A percentile compares a stretch with the other conserved stretches of the same genome.
Evolutionary conservation across 2,888 invertebrate genomes (phyloP).

Genomic region (Zhuqinia jingwanae): DNA sequence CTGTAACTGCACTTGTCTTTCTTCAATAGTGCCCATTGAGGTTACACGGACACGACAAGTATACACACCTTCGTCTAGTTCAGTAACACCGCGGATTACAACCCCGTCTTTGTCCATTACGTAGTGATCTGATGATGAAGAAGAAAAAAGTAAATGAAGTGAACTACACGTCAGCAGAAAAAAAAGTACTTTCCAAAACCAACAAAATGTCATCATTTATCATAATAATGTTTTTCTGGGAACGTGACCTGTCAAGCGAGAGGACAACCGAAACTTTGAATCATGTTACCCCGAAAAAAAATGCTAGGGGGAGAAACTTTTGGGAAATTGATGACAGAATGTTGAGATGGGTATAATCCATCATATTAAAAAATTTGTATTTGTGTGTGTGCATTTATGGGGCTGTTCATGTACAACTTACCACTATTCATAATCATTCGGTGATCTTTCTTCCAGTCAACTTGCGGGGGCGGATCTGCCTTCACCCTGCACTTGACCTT

Average conservation of each 20-base stretch:
- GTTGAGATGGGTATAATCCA: too few species aligned
- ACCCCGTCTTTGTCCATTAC: conserved; percentile 89
- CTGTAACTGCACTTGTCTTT: conserved; percentile 87
- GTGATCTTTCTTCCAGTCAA: conserved; percentile 92
- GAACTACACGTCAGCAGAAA: too few species aligned
- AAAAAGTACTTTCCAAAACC: neutral
- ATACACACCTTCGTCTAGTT: conserved; percentile 92
- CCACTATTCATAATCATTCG: conserved; percentile 84
- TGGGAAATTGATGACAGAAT: too few species aligned
- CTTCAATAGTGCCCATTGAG: conserved; percentile 89
- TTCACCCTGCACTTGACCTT: conserved; percentile 91
- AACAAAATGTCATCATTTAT: too few species aligned
- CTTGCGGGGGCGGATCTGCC: conserved; percentile 82
- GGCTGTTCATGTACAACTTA: neutral
- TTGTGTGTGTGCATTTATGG: neutral
- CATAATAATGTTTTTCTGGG: too few species aligned
- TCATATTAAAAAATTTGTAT: too few species aligned
- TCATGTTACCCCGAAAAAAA: too few species aligned
- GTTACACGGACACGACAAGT: conserved; percentile 93
- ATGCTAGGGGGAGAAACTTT: too few species aligned
- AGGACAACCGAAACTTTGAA: too few species aligned
- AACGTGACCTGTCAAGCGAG: too few species aligned
- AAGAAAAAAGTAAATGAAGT: too few species aligned
- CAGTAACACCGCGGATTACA: conserved; percentile 88
- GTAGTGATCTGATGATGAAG: conserved; percentile 84